Conservation (phyloP, 2,113 vertebrate species). For the Limnothrissa miodon region DNA sequence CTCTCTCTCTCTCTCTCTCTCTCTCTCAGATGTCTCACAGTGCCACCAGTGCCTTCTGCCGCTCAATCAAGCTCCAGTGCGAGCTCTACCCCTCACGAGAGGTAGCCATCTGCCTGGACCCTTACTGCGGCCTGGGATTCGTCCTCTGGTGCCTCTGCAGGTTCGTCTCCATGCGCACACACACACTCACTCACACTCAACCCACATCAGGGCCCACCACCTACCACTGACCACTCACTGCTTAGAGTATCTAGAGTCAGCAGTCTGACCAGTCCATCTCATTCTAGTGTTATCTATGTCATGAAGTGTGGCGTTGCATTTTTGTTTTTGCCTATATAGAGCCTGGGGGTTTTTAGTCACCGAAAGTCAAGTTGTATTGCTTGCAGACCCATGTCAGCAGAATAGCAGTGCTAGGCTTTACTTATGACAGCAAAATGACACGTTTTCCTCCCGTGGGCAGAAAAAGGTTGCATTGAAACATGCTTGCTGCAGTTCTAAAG, state of each 20-base stretch:
- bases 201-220: neutral
- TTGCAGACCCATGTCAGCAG: neutral
- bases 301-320: neutral
- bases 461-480: neutral
- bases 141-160: constrained; percentile 99
- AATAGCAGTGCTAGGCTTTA: neutral
- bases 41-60: constrained; percentile 98
- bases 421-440: neutral
- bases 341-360: neutral
- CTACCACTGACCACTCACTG: neutral
- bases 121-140: constrained; percentile 97
- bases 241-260: neutral
- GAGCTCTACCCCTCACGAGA: constrained; percentile 98
- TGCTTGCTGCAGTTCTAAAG: neutral
- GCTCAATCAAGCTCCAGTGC: constrained; percentile 99
- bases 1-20: constrained; percentile 14
- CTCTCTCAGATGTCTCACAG: constrained; percentile 91
- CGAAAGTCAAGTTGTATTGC: neutral
- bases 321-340: neutral
- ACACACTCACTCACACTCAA: neutral
- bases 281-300: neutral
- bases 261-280: neutral
- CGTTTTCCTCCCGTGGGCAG: neutral
- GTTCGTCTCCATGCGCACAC: constrained; percentile 58
- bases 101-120: constrained; percentile 97